Base-by-base conservation (phyloP, 2,113 vertebrate species). In the Phoenicopterus ruber region DNA sequence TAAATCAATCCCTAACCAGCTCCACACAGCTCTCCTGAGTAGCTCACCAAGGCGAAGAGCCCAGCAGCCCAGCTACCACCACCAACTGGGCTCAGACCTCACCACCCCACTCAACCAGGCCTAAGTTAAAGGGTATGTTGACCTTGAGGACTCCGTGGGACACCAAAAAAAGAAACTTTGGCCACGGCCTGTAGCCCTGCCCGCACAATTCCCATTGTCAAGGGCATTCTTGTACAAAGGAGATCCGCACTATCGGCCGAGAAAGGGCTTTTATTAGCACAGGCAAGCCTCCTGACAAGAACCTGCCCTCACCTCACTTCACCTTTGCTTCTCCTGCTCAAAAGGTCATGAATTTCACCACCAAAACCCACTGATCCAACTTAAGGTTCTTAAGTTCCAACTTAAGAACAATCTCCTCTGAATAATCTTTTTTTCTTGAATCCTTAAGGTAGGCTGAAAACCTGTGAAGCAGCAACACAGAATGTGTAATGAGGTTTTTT, bases 241-340 rank as follows among this genome's bases (percentile, higher is more conserved):
- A 59, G 28, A 63, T 21, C 14, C 0, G 1, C 7, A 9, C 22
- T n/a, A 46, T 1, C 44, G 47, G 57, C 49, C 4, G 1, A 77
- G 28, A 44, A 85, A 88, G 20, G 26, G 58, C 19, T 76, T 73
- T 50, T 20, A 4, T 13, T 9, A 50, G 34, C 67, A 25, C 24
- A 55, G 7, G 9, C 5, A 80, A 90, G 25, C 11, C 78, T 76
- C 54, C 44, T 50, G 63, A 55, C 16, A 50, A 72, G 73, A 78
- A 21, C 55, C 46, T 62, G 40, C 52, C 54, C 72, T 34, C 65
- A 73, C 61, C 28, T 69, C 46, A 36, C 49, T 52, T 69, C 57
- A 38, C 29, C 36, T 78, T 40, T 36, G 38, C 59, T 91, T 28
- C 73, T 67, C 31, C 58, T 80, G 38, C 65, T 89, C 69, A 47